Base-by-base conservation (phyloP, 2,797 vertebrate species). In the Sebastes hubbsi region DNA sequence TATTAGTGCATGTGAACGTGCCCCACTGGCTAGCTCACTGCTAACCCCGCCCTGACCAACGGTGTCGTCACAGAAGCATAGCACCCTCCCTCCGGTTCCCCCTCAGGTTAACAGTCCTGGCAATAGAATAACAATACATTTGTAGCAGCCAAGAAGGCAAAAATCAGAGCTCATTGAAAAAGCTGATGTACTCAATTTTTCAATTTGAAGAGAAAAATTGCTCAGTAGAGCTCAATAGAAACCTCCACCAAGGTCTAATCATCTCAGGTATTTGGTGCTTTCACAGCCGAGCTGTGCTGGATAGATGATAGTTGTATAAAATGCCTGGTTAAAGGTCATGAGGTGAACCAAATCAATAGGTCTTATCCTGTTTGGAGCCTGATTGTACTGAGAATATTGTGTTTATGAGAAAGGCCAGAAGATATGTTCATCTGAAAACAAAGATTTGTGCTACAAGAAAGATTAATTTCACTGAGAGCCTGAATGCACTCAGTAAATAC, bases 331-430 rank as follows among this genome's bases (percentile, higher is more conserved):
- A 61, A 71, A 78, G 62, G 34, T 64, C 36, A 75, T 0, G 1
- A 73, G 46, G 59, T 82, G 25, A 58, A 67, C 13, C 55, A 66
- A 77, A 74, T 74, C 20, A 64, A 70, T 67, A 30, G 2, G 20
- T 49, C 27, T 69, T 5, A 1, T 29, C 22, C 46, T 16, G 12
- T 13, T 22, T 49, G 18, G 3, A 30, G 7, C 20, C 12, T 46
- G 18, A 58, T 49, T 70, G 14, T 52, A 58, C 34, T 58, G 24
- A 67, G 20, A 32, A 72, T 34, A 56, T 12, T 46, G 42, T 32
- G 20, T 71, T 36, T 18, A 27, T 42, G 30, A 67, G n/a, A 68
- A 69, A 68, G 6, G 7, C 16, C 58, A 54, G 14, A 20, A 25
- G 11, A 73, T 9, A 7, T 22, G 18, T 42, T 25, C 20, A n/a